Base-by-base conservation (phyloP, 2,113 vertebrate species). In the Regulus satrapa region DNA sequence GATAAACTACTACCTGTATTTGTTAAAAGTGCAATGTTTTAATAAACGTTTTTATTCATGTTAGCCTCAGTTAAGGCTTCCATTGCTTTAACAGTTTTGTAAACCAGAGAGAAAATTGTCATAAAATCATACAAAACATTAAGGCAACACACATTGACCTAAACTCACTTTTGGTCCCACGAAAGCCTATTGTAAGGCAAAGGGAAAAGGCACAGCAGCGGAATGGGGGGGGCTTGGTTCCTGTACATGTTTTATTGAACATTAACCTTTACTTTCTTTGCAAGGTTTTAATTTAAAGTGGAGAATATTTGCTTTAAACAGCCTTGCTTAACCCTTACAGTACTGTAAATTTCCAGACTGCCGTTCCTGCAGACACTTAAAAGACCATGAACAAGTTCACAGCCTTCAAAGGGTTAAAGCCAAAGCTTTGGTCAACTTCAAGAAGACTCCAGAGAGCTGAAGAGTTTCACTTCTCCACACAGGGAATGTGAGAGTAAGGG, bases 401-500 rank as follows among this genome's bases (percentile, higher is more conserved):
- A 58, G 81, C 63, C 79, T 55, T 77, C 45, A 28, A 61, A 75
- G 88, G 79, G 71, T 82, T 79, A 56, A 85, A 75, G 56, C 31
- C 79, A 92, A 89, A 58, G 93, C 80, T 83, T 72, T 40, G 31
- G 84, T 72, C 89, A 51, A 40, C 67, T 79, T 97, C 82, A 89
- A 85, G 86, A 63, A 49, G n/a, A 55, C 63, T 89, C 67, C 52
- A 31, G 58, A 61, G 19, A 45, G 41, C 63, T 86, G 6, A 91
- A 76, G 68, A 71, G 56, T 72, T 88, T 92, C 96, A 96, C 68
- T 97, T 93, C 54, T 97, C 94, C 19, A 72, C 56, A 55, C 72
- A 66, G 1, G 95, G 92, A 77, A 97, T 51, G 81, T 96, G 97
- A 83, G 97, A 94, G 93, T 98, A 98, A 5, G 98, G 99, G 91